These are phyloP conservation scores for Pterois miles DNA, from an alignment of 2,797 vertebrate species.

Conservation along the genomic window DNA sequence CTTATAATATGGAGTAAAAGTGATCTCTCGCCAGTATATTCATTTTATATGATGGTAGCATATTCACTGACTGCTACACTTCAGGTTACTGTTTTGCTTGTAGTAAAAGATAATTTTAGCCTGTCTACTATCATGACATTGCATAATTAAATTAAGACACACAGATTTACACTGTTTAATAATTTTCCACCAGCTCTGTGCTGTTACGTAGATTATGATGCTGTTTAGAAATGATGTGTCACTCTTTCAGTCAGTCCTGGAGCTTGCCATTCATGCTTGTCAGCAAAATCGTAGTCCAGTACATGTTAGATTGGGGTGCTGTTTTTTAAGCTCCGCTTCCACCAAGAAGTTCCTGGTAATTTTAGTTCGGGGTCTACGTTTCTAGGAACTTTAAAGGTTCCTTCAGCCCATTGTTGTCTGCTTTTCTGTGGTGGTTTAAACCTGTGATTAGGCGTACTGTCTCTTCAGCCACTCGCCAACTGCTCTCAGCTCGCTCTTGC, in stretches of 20 bases:
- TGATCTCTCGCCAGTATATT: not conserved
- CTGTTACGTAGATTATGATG: not conserved
- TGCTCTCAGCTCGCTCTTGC: no score
- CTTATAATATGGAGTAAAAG: not conserved
- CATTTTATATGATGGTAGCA: not conserved
- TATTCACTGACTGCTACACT: not conserved
- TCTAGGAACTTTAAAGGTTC: no score
- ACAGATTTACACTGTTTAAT: not conserved
- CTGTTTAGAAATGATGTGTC: not conserved
- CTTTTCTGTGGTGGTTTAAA: no score
- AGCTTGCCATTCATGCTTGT: not conserved
- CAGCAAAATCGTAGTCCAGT: not conserved
- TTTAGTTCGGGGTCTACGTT: no score
- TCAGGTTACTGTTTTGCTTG: not conserved
- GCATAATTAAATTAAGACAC: not conserved
- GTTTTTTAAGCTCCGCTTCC: not conserved
- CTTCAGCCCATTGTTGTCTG: no score
- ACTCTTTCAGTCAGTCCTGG: not conserved
- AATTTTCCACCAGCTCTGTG: not conserved
- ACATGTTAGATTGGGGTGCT: not conserved
- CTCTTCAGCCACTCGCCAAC: no score
- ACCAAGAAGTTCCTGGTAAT: no score
- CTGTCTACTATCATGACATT: not conserved
- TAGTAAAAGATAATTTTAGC: not conserved
- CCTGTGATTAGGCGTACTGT: no score